These are phyloP conservation scores for Rhynchotus rufescens DNA, from an alignment of 2,797 vertebrate species.

Conservation along the genomic window DNA sequence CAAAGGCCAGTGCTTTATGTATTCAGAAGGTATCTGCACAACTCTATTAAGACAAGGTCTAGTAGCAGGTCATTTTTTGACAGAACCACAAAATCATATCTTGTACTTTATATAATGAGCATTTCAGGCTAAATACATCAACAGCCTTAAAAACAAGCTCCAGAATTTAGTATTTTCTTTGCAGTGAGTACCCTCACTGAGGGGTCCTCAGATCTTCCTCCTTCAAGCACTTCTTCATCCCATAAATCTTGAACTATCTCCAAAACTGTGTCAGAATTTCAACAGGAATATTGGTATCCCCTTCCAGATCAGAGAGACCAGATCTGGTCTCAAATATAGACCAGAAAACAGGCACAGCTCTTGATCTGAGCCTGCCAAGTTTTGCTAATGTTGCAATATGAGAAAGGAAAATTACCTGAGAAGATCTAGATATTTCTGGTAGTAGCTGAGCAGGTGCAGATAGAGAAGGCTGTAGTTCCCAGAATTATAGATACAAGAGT, in stretches of 20 bases:
- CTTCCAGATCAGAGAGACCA: background rate
- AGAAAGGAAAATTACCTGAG: background rate
- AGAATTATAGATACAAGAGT: background rate
- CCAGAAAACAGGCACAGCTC: background rate
- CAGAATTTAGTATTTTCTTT: background rate
- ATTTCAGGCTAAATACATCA: background rate
- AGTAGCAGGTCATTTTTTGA: background rate
- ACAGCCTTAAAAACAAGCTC: background rate
- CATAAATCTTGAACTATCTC: background rate
- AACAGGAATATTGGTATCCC: background rate
- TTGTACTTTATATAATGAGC: background rate
- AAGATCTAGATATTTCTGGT: background rate
- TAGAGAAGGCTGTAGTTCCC: background rate
- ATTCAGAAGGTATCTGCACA: background rate
- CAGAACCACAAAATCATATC: background rate
- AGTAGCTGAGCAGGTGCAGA: background rate
- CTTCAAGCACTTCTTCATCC: background rate
- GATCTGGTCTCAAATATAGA: background rate
- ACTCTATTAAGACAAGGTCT: background rate
- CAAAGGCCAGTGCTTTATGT: background rate
- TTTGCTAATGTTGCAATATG: background rate
- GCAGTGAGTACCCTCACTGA: background rate
- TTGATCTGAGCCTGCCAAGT: background rate
- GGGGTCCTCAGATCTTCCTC: background rate
- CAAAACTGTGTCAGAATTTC: background rate